phyloP scores from a whole-genome alignment of 2,797 vertebrate species.

The Rhadinocentrus ornatus region DNA sequence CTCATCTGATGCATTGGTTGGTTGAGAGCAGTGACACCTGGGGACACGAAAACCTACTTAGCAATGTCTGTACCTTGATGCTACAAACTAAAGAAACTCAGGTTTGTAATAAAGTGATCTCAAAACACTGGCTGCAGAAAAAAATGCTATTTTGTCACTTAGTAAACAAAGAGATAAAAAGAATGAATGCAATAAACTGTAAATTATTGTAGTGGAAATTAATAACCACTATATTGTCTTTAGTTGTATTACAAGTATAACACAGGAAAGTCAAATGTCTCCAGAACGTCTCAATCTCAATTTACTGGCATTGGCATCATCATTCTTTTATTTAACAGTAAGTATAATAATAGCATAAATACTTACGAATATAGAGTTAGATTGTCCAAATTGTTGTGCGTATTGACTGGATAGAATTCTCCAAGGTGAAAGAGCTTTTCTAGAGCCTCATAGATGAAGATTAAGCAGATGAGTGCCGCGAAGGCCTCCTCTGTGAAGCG shows the following conservation, averaged over 20 bases:
- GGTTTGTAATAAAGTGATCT: slow-evolving; percentile 18
- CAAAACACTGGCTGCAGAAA: slow-evolving; percentile 6
- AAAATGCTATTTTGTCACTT: not conserved
- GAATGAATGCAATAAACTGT: not conserved
- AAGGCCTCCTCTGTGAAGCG: slow-evolving; percentile 97
- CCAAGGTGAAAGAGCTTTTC: slow-evolving; percentile 95
- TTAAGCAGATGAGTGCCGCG: slow-evolving; percentile 96
- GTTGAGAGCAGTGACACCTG: slow-evolving; percentile 89
- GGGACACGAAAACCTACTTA: not conserved
- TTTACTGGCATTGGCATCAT: not conserved
- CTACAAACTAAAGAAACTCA: not conserved
- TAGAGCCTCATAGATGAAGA: slow-evolving; percentile 97
- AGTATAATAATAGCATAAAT: not conserved
- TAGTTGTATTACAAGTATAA: not conserved
- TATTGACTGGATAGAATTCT: slow-evolving; percentile 91
- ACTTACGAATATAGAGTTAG: slow-evolving; percentile 93
- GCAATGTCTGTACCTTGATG: not conserved
- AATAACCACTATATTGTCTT: not conserved
- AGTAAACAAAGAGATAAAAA: not conserved
- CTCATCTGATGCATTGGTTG: slow-evolving; percentile 81
- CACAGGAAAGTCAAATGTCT: not conserved
- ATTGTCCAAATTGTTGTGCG: slow-evolving; percentile 88
- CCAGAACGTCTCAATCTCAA: not conserved
- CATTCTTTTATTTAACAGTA: not conserved
- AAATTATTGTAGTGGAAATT: not conserved